Conservation (phyloP, 2,797 vertebrate genomes). For the Enteromius fasciolatus region DNA sequence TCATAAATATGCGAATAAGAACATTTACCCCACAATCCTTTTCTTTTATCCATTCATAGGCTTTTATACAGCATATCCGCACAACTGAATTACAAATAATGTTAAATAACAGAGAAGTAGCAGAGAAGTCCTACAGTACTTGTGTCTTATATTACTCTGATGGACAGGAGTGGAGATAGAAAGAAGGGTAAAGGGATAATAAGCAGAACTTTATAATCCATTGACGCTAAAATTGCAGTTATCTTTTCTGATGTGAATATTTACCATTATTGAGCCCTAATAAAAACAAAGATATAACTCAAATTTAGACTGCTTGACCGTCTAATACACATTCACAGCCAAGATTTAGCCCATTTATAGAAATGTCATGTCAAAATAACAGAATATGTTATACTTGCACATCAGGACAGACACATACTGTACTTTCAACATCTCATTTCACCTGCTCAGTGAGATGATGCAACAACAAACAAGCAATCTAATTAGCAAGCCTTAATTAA, state of each 20-base stretch:
- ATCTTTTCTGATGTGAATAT: neutral
- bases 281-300: neutral
- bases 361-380: neutral
- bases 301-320: neutral
- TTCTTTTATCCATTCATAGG: neutral
- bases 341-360: neutral
- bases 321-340: neutral
- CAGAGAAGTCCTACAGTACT: neutral
- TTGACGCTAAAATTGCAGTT: neutral
- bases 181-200: neutral
- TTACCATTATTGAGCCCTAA: neutral
- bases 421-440: neutral
- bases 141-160: neutral
- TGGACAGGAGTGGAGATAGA: neutral
- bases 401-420: neutral
- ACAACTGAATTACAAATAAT: neutral
- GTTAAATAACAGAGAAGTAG: neutral
- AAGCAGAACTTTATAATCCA: neutral
- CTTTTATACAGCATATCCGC: neutral
- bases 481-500: conserved; percentile 13
- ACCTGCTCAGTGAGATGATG: neutral
- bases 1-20: neutral
- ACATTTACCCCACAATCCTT: neutral
- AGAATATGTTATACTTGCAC: neutral
- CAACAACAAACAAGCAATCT: neutral